A percentile compares a stretch with the other conserved stretches of the same genome.
phyloP scores from a whole-genome alignment of 2,113 vertebrate species.

The Dermatemys mawii region DNA sequence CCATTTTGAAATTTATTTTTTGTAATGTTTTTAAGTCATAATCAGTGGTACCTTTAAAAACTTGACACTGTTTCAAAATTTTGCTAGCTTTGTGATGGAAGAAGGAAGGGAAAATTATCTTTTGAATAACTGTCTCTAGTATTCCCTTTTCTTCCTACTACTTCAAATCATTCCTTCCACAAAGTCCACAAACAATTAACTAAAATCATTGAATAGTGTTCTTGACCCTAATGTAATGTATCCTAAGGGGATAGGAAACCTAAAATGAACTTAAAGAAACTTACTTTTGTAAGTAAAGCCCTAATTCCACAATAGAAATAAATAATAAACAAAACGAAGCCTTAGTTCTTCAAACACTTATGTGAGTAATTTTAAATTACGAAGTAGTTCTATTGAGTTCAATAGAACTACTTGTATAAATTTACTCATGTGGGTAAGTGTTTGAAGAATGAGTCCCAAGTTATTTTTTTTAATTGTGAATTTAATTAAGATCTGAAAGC shows the following conservation, averaged over 20 bases:
- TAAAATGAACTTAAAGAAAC: background rate
- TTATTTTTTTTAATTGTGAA: too few species aligned
- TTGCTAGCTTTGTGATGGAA: rapidly evolving
- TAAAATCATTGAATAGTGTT: background rate
- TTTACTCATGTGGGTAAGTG: background rate
- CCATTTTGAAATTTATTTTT: background rate
- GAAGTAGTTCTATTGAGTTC: background rate
- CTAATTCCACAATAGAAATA: background rate
- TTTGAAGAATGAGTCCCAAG: background rate
- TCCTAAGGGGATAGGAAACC: too few species aligned
- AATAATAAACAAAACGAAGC: background rate
- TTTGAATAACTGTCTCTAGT: too few species aligned
- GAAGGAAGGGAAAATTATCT: background rate
- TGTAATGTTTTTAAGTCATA: background rate
- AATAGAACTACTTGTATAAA: background rate
- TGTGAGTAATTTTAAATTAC: background rate
- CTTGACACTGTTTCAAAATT: background rate
- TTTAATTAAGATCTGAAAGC: background rate
- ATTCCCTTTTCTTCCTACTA: background rate
- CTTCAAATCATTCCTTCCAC: background rate
- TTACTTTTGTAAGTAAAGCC: background rate
- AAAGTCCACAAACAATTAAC: background rate
- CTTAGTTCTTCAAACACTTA: background rate
- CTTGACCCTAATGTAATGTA: background rate
- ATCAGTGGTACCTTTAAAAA: background rate